phyloP scores from a whole-genome alignment of 2,888 invertebrate genomes.

The Philhelius pedissequus region DNA sequence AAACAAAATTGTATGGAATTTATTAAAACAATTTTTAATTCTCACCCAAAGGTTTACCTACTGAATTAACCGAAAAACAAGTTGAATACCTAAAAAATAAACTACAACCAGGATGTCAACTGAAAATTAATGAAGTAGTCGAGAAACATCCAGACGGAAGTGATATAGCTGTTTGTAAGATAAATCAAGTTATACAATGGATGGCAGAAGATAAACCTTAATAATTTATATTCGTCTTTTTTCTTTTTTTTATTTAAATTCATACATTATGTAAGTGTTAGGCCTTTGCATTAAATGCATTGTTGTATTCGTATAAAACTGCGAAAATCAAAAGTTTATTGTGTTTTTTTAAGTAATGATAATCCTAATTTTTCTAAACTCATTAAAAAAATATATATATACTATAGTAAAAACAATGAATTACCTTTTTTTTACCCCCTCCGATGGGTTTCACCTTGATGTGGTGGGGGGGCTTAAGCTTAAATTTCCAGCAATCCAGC shows the following conservation, averaged over 20 bases:
- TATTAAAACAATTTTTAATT: neutral
- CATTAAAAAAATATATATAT: neutral
- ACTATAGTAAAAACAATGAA: neutral
- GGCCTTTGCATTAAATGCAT: conserved; percentile 16
- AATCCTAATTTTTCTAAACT: neutral
- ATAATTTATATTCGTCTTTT: neutral
- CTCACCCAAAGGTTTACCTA: conserved; percentile 6
- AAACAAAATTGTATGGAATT: no score
- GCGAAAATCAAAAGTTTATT: neutral
- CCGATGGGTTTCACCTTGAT: conserved; percentile 58
- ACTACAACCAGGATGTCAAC: conserved; percentile 13
- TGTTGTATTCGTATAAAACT: neutral
- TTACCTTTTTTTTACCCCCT: conserved; percentile 4
- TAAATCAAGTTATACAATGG: conserved; percentile 39
- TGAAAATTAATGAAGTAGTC: conserved; percentile 29
- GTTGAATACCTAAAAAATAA: conserved; percentile 4
- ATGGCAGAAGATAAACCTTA: neutral
- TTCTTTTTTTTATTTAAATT: neutral
- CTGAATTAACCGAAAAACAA: neutral
- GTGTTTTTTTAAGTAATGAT: neutral
- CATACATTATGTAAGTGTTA: neutral
- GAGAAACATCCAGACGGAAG: conserved; percentile 34
- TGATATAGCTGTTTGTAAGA: conserved; percentile 22
- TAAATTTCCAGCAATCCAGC: neutral
- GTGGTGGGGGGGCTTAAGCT: conserved; percentile 61